Percentiles rank a stretch among this genome's conserved stretches.
Evolutionary conservation across 1,140 invertebrate genomes (phyloP).

Genomic region (Halotydeus destructor): DNA sequence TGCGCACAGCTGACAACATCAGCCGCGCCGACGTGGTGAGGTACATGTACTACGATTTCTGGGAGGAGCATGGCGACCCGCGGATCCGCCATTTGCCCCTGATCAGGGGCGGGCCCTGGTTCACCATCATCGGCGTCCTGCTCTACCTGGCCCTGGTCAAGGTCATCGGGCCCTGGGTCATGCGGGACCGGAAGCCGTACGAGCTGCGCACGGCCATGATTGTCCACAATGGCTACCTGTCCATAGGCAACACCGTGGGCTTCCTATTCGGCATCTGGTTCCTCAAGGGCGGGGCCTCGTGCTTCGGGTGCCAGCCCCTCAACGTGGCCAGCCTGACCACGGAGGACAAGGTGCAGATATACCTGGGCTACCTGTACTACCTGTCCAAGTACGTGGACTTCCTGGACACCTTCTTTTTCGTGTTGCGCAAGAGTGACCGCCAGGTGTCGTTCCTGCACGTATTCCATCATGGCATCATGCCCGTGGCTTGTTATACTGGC

Average conservation of each 20-base stretch:
- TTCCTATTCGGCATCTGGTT: not conserved
- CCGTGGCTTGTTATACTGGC: conserved; percentile 81
- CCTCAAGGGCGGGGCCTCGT: too few species aligned
- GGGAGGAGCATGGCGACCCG: conserved; percentile 34
- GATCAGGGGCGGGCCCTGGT: conserved; percentile 45
- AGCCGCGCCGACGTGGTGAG: conserved; percentile 20
- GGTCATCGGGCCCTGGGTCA: conserved; percentile 52
- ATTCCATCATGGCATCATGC: conserved; percentile 85
- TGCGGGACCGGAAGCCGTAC: conserved; percentile 64
- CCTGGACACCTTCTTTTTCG: conserved; percentile 85
- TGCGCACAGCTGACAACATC: not conserved
- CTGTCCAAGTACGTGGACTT: conserved; percentile 91
- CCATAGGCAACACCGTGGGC: not conserved
- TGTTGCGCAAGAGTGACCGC: conserved; percentile 68
- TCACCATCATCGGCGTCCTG: conserved; percentile 23
- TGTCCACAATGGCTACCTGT: not conserved
- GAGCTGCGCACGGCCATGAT: conserved; percentile 37
- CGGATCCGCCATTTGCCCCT: conserved; percentile 67
- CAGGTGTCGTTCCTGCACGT: conserved; percentile 83
- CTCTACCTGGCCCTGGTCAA: conserved; percentile 33
- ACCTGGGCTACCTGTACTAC: conserved; percentile 43
- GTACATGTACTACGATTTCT: conserved; percentile 12
- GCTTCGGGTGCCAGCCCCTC: too few species aligned
- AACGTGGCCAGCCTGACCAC: too few species aligned
- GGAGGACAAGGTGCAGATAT: conserved; percentile 5